Evolutionary conservation across 2,113 vertebrate species (phyloP).

Genomic region (Leucopsar rothschildi): DNA sequence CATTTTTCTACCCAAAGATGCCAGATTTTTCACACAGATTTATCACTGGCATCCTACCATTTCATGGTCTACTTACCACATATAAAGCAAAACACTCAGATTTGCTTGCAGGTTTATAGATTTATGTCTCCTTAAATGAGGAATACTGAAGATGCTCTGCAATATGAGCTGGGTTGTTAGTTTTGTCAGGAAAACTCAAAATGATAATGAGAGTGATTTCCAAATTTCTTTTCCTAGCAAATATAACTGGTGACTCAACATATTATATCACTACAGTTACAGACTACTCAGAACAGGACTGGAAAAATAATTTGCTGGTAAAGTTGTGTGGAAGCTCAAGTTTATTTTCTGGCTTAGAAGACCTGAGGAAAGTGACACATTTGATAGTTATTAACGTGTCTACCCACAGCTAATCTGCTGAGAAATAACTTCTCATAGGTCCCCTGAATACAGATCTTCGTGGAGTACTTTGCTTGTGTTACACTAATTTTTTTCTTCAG

Average conservation of each 20-base stretch:
- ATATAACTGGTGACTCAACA: not conserved
- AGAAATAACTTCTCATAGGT: not conserved
- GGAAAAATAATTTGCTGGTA: not conserved
- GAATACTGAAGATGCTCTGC: not conserved
- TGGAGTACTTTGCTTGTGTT: not conserved
- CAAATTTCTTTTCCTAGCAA: not conserved
- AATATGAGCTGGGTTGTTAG: not conserved
- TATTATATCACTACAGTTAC: not conserved
- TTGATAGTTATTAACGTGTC: not conserved
- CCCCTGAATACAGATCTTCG: not conserved
- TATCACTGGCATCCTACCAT: not conserved
- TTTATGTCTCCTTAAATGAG: not conserved
- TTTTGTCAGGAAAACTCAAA: not conserved
- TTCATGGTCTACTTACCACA: not conserved
- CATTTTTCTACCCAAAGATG: not conserved
- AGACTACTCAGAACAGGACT: not conserved
- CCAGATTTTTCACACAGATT: constrained; percentile 1
- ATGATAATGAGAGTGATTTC: not conserved
- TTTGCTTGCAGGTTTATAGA: not conserved
- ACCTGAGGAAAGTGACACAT: not conserved
- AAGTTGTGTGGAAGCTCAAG: not conserved
- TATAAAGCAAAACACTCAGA: not conserved
- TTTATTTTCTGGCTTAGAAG: not conserved
- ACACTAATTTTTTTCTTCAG: not conserved
- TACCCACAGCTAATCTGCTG: not conserved